These are phyloP conservation scores for Conchocele bisecta DNA, from an alignment of 2,888 invertebrate species.

Conservation along the genomic window DNA sequence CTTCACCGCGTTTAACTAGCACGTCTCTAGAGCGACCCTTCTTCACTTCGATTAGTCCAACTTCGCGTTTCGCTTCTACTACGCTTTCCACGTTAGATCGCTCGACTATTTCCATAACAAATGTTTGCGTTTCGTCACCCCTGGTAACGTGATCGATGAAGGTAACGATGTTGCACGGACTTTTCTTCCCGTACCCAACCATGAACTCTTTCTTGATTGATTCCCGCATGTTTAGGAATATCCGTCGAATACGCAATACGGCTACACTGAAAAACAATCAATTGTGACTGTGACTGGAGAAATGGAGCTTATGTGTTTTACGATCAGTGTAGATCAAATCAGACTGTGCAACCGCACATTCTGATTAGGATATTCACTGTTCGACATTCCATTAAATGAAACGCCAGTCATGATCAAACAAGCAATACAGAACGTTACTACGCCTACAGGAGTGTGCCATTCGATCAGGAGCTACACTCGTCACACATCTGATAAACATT, in stretches of 20 bases:
- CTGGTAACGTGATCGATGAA: conserved; percentile 60
- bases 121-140: conserved; percentile 51
- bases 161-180: conserved; percentile 58
- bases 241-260: conserved; percentile 54
- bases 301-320: too few relatives aligned
- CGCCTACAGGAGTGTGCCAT: too few relatives aligned
- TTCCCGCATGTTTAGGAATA: conserved; percentile 66
- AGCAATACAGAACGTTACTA: too few relatives aligned
- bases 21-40: conserved; percentile 62
- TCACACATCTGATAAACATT: too few relatives aligned
- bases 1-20: conserved; percentile 52
- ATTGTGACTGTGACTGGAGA: too few relatives aligned
- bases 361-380: too few relatives aligned
- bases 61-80: conserved; percentile 44
- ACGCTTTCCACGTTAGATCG: conserved; percentile 46
- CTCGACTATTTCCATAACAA: conserved; percentile 58
- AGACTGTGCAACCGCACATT: too few relatives aligned
- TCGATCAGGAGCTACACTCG: too few relatives aligned
- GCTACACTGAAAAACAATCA: conserved; percentile 51
- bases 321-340: too few relatives aligned
- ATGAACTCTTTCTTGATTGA: conserved; percentile 62
- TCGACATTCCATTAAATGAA: too few relatives aligned
- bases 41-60: conserved; percentile 58
- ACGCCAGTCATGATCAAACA: too few relatives aligned
- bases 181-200: conserved; percentile 57